Conservation (phyloP, 2,113 vertebrate genomes). For the Collichthys lucidus region DNA sequence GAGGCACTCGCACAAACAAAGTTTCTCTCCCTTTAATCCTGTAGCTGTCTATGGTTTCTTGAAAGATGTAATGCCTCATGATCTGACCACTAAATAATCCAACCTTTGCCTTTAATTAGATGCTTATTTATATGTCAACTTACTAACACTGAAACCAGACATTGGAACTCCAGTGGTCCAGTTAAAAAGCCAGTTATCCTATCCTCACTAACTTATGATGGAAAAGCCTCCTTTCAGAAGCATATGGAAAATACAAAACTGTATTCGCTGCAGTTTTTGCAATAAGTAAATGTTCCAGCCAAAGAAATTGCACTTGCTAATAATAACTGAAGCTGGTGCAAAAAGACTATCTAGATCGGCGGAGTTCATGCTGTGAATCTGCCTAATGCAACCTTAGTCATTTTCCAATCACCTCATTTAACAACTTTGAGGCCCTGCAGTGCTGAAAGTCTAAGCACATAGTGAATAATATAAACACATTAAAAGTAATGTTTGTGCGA, state of each 20-base stretch:
- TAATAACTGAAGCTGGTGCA: neutral
- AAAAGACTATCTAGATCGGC: neutral
- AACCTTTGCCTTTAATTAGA: neutral
- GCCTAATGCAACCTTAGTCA: neutral
- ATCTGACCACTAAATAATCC: neutral
- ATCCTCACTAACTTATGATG: neutral
- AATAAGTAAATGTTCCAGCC: neutral
- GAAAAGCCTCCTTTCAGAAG: neutral
- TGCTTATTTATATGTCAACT: neutral
- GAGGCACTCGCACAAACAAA: neutral
- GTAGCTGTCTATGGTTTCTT: neutral
- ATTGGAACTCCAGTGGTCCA: neutral
- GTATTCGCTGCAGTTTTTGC: too few relatives aligned
- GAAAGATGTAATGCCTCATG: neutral
- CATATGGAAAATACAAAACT: neutral
- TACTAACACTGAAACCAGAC: too few relatives aligned
- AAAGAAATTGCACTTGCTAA: neutral
- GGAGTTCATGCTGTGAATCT: neutral
- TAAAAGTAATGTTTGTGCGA: neutral
- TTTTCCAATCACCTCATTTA: conserved; percentile 3
- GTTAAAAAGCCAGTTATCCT: neutral
- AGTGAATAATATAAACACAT: neutral
- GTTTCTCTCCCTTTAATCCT: neutral
- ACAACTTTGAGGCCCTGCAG: neutral
- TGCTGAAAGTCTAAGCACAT: neutral